phyloP scores from a whole-genome alignment of 2,797 vertebrate genomes.

The Siniperca scherzeri region DNA sequence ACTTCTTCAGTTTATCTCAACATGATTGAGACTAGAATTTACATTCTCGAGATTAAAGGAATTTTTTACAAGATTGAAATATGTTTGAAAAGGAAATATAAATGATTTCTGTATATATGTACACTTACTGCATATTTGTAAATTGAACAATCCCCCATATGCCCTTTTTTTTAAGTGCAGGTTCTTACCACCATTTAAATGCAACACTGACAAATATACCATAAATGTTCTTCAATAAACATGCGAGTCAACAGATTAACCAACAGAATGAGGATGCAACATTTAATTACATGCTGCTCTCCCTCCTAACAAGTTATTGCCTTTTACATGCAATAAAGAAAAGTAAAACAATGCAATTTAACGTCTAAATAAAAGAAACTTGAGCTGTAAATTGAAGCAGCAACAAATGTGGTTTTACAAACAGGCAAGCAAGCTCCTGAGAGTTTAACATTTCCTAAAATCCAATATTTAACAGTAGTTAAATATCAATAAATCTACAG shows the following conservation, averaged over 20 bases:
- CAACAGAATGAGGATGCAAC: conserved; percentile 11
- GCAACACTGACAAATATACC: neutral
- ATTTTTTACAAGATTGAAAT: no score
- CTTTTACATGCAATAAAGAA: conserved; percentile 25
- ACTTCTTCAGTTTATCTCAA: no score
- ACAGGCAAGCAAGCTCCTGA: neutral
- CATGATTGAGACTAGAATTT: no score
- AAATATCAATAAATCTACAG: conserved; percentile 1
- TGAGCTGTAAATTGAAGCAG: conserved; percentile 14
- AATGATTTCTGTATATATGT: no score
- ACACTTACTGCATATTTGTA: neutral
- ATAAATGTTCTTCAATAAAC: conserved; percentile 23
- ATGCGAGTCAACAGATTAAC: conserved; percentile 14
- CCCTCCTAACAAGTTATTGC: conserved; percentile 9
- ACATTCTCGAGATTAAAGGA: no score
- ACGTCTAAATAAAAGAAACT: neutral
- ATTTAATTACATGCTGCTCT: conserved; percentile 43
- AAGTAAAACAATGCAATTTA: conserved; percentile 24
- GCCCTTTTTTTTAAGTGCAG: no score
- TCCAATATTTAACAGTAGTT: neutral
- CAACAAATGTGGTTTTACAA: neutral
- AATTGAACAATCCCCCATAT: no score
- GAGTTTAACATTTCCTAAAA: neutral
- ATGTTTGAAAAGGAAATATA: no score
- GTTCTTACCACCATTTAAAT: neutral